Conservation (phyloP, 2,888 invertebrate genomes). For the Hyles lineata region DNA sequence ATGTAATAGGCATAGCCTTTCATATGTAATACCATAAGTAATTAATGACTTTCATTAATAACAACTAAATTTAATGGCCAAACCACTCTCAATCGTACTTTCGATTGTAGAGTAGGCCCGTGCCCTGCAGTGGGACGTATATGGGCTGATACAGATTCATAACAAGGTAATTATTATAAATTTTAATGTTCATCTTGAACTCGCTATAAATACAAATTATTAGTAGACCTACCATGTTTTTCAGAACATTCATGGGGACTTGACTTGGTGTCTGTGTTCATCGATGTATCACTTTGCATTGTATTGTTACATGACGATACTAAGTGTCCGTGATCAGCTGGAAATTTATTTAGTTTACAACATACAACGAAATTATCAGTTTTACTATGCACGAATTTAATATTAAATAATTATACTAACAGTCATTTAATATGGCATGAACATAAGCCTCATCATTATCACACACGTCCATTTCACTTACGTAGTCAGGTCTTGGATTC, state of each 20-base stretch:
- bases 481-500: neutral
- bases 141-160: no score
- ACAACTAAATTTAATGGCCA: no score
- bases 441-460: conserved; percentile 38
- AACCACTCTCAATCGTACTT: no score
- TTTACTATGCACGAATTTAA: neutral
- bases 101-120: no score
- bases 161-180: no score
- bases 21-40: no score
- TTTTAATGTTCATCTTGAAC: no score
- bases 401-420: conserved; percentile 36
- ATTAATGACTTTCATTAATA: no score
- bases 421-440: conserved; percentile 41
- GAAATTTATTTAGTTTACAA: conserved; percentile 26
- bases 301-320: conserved; percentile 35
- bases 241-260: conserved; percentile 45
- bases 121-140: no score
- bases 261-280: conserved; percentile 25
- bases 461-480: conserved; percentile 41
- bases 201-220: no score
- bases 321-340: conserved; percentile 43
- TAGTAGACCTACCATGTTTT: conserved; percentile 47
- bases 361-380: neutral
- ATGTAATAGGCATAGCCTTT: no score
- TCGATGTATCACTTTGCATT: conserved; percentile 9